phyloP scores from a whole-genome alignment of 2,888 invertebrate genomes.

The Proisotoma minuta region DNA sequence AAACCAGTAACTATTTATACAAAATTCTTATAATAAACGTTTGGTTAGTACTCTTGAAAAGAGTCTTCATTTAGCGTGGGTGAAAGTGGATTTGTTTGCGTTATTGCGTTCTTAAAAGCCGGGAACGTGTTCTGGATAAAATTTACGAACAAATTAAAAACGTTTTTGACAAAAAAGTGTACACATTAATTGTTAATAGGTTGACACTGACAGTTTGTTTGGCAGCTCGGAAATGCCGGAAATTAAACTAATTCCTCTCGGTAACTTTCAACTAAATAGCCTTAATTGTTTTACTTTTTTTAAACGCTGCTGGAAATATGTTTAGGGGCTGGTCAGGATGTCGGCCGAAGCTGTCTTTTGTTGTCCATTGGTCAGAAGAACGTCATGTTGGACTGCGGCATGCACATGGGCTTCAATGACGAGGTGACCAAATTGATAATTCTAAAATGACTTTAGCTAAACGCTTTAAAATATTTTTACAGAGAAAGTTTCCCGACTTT shows the following conservation, averaged over 20 bases:
- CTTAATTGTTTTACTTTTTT: too few species aligned
- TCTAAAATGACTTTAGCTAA: neutral
- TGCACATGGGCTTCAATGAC: conserved; percentile 99
- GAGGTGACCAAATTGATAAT: conserved; percentile 58
- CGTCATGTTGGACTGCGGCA: conserved; percentile 99
- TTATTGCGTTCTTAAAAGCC: too few species aligned
- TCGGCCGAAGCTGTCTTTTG: conserved; percentile 94
- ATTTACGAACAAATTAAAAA: too few species aligned
- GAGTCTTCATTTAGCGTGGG: too few species aligned
- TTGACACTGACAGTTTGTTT: too few species aligned
- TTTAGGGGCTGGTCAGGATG: conserved; percentile 84
- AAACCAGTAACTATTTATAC: too few species aligned
- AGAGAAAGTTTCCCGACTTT: conserved; percentile 93
- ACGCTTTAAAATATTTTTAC: conserved; percentile 2
- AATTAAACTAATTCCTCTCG: conserved; percentile 80
- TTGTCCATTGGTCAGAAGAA: conserved; percentile 95
- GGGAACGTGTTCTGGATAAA: too few species aligned
- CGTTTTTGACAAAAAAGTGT: neutral
- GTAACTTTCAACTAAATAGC: too few species aligned
- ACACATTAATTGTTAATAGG: neutral
- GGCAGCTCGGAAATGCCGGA: conserved; percentile 72
- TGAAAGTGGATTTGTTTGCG: too few species aligned
- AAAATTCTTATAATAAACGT: too few species aligned
- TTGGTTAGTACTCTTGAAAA: too few species aligned
- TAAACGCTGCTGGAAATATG: too few species aligned